Evolutionary conservation across 2,113 vertebrate species (phyloP), one percentile per base, ranked within the genome.

Genomic region (Aramus guarauna): DNA sequence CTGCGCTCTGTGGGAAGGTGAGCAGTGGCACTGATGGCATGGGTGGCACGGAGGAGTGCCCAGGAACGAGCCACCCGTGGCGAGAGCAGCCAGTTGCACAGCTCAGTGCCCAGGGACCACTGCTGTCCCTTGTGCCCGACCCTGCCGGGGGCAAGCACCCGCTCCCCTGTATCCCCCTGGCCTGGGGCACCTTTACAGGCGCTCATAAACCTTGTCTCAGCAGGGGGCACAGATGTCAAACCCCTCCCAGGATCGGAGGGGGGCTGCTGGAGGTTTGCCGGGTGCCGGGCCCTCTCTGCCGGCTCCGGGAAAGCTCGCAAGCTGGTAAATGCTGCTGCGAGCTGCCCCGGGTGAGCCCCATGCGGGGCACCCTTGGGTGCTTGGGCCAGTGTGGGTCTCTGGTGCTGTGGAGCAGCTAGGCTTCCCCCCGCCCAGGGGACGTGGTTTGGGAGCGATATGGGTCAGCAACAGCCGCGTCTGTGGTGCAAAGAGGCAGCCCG

Each of bases 241-340:
- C 29, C 66, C 39, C 62, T 92, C 10, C 13, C 32, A 4, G 59
- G 6, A 16, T 9, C 8, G 45, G n/a, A 60, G 53, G 75, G 83
- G 67, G 56, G 68, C 62, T 88, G n/a, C 66, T 2, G 34, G 32
- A 43, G 76, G 30, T 85, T 77, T 41, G 45, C 67, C 3, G 60
- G 69, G 64, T 29, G 41, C 88, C 45, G 76, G 85, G 90, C 88
- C 94, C 97, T 96, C 97, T 97, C 98, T 98, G 83, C 96, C 83
- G 97, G 96, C 91, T 60, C 8, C 4, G 27, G 37, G 30, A 76
- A 75, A 59, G 81, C 45, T 80, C 76, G 76, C 66, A 79, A n/a
- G 69, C 27, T 1, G 3, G 10, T 15, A 62, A 26, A 7, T 27
- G 6, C 20, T 18, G 71, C 47, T 45, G 58, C 2, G 12, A 75